Evolutionary conservation across 2,888 invertebrate species (phyloP).

Genomic region (Nowickia ferox): DNA sequence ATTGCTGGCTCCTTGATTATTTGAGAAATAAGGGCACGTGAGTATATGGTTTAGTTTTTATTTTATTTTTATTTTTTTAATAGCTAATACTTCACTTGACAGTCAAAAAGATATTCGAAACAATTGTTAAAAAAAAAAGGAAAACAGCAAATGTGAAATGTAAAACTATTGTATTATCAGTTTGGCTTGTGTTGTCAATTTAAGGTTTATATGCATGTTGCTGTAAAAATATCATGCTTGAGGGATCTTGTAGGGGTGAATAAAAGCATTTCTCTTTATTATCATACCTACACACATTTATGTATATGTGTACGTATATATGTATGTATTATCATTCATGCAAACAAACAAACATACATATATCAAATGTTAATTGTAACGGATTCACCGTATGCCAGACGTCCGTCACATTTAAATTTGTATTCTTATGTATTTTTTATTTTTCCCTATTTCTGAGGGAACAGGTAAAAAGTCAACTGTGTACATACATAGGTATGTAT

Average conservation of each 20-base stretch:
- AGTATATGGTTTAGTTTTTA: constrained; percentile 42
- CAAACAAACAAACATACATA: constrained; percentile 5
- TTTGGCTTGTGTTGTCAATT: constrained; percentile 67
- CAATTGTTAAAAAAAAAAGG: constrained; percentile 21
- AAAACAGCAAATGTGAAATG: constrained; percentile 22
- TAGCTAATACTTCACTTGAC: constrained; percentile 55
- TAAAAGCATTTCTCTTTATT: constrained; percentile 58
- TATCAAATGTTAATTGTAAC: constrained; percentile 74
- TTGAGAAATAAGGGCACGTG: constrained; percentile 67
- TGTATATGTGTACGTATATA: not conserved
- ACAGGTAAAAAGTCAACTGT: constrained; percentile 61
- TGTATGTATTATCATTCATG: not conserved
- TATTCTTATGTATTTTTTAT: constrained; percentile 10
- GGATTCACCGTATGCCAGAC: constrained; percentile 80
- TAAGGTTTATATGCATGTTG: constrained; percentile 34
- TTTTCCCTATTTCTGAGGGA: constrained; percentile 15
- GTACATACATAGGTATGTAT: too few species aligned
- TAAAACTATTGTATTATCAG: constrained; percentile 47
- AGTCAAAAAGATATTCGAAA: constrained; percentile 28
- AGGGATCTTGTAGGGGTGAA: constrained; percentile 68
- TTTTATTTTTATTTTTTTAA: too few species aligned
- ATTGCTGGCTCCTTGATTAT: constrained; percentile 38
- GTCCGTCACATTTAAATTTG: constrained; percentile 45
- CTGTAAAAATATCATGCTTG: constrained; percentile 67
- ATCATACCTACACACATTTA: not conserved